Percentiles rank a stretch among this genome's conserved stretches.
Conservation (phyloP, 2,888 invertebrate genomes). For the Hermodice carunculata region DNA sequence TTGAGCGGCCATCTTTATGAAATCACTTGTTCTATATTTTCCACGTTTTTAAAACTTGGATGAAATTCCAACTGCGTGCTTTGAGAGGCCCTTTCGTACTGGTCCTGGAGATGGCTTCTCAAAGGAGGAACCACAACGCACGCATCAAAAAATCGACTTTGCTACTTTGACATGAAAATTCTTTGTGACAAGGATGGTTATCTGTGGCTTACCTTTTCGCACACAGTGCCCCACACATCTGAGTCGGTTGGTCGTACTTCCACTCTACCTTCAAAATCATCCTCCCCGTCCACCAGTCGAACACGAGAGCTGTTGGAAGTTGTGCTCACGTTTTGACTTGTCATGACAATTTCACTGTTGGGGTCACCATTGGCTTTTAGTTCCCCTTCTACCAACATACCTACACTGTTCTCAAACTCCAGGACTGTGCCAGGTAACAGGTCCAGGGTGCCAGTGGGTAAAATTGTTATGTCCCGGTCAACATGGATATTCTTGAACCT, state of each 20-base stretch:
- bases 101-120: no score
- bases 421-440: conserved; percentile 90
- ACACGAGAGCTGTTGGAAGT: conserved; percentile 75
- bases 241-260: conserved; percentile 83
- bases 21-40: no score
- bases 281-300: conserved; percentile 84
- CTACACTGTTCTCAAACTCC: conserved; percentile 86
- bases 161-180: no score
- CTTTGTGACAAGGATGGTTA: neutral
- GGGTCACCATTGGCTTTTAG: conserved; percentile 66
- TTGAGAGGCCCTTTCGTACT: no score
- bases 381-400: conserved; percentile 94
- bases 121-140: no score
- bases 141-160: no score
- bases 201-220: conserved; percentile 76
- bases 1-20: no score
- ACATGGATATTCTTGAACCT: no score
- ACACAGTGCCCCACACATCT: conserved; percentile 96
- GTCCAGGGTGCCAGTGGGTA: conserved; percentile 91
- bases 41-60: no score
- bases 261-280: conserved; percentile 86
- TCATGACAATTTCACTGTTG: conserved; percentile 30
- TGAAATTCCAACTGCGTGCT: no score
- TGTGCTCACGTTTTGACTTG: conserved; percentile 51
- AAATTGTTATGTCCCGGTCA: conserved; percentile 91